phyloP scores from a whole-genome alignment of 2,888 invertebrate species.

The Drosophila trichaetosa region DNA sequence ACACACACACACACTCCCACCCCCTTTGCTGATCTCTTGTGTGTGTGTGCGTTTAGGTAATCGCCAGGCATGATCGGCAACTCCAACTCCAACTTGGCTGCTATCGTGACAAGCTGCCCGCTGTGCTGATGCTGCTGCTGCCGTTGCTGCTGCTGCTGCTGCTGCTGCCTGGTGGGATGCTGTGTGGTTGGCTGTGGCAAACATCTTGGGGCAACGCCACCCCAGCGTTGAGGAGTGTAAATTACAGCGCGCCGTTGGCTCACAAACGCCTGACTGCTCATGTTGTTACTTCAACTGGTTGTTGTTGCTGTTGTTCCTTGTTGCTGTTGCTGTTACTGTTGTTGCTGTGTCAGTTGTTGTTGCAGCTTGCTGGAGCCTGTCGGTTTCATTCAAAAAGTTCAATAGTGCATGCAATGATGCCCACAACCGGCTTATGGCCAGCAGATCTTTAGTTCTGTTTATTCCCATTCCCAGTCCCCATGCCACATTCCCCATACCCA shows the following conservation, averaged over 20 bases:
- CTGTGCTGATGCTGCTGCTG: slow-evolving; percentile 57
- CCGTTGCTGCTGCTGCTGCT: slow-evolving; percentile 10
- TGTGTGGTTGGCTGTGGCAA: slow-evolving; percentile 27
- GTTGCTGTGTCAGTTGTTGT: slow-evolving; percentile 25
- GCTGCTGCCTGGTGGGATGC: slow-evolving; percentile 25
- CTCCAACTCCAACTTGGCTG: slow-evolving; percentile 43
- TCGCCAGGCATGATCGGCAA: slow-evolving; percentile 71
- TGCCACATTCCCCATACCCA: slow-evolving; percentile 17
- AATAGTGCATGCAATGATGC: slow-evolving; percentile 77
- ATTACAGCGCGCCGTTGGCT: slow-evolving; percentile 73
- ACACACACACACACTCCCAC: slow-evolving; percentile 6
- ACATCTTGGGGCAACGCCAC: slow-evolving; percentile 66
- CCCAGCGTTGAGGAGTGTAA: slow-evolving; percentile 74
- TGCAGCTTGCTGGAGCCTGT: slow-evolving; percentile 62
- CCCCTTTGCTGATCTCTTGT: slow-evolving; percentile 4
- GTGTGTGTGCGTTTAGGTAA: slow-evolving; percentile 76
- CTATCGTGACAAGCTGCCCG: slow-evolving; percentile 77
- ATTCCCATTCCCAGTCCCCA: slow-evolving; percentile 33
- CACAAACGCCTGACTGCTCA: slow-evolving; percentile 60
- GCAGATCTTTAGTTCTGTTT: slow-evolving; percentile 25
- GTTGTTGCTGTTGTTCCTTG: slow-evolving; percentile 23
- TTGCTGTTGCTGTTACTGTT: slow-evolving; percentile 14
- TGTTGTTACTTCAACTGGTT: slow-evolving; percentile 53
- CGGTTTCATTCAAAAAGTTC: slow-evolving; percentile 80
- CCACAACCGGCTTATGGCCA: slow-evolving; percentile 38